Base-by-base conservation (phyloP, 35 echinoderm and acorn worm genomes). In the Apostichopus parvimensis region DNA sequence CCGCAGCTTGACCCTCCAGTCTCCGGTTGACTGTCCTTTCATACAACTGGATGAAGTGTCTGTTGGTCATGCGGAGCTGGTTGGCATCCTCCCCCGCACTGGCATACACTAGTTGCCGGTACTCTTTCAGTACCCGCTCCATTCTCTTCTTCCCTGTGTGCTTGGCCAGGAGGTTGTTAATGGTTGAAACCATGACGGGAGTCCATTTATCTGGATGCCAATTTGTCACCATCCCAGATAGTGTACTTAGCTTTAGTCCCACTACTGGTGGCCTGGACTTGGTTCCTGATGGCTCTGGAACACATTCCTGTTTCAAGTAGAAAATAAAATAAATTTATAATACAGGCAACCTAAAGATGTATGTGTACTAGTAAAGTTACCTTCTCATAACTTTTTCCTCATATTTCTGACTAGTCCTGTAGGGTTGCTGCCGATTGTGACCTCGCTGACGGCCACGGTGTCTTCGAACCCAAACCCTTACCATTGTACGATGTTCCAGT, bases 1-100 rank as follows among this genome's bases (percentile, higher is more conserved):
- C 28, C 6, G 34, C 17, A 17, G 88, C 70, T 12, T 75, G 34
- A 5, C 68, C 66, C 70, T 90, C 88, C 21, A 82, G 20, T n/a
- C 56, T 20, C 18, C 90, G 17, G 60, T 92, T 82, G 3, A 92
- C n/a, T 17, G 17, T 15, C 13, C 90, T 57, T 53, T 77, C 90
- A 92, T 92, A 92, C 77, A 92, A 18, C 55, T 92, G 90, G 6
- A 92, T 54, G 77, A 92, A 82, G 24, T 77, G 77, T 24, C 45
- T 28, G 23, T 92, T 92, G 1, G 77, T 82, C 77, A 92, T 92
- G 1, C 56, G 55, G 17, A 81, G 56, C 22, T 82, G 52, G 70
- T 62, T 92, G 54, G 21, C 53, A 56, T 57, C 24, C n/a, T 84
- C 81, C 9, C 7, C 52, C 52, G 81, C 22, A 21, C 18, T 17